Base-by-base conservation (phyloP, 2,113 vertebrate genomes). In the Leucosticte australis region DNA sequence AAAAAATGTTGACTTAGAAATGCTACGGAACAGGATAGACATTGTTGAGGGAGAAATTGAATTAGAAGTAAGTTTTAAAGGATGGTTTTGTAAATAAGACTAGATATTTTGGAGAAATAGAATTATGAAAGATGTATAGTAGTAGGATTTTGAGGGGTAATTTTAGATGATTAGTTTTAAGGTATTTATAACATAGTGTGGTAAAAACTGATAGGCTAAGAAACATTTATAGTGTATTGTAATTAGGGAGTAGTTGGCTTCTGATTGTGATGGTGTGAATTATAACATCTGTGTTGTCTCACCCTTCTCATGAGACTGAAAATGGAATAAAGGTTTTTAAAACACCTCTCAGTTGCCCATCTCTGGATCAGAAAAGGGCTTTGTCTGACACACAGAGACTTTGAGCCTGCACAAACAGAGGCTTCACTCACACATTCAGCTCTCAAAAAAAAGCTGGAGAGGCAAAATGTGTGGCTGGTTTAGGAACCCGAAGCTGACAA, bases 341-440 rank as follows among this genome's bases (percentile, higher is more conserved):
- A 59, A 37, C 10, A 1, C 5, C n/a, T 37, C n/a, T 35, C 15
- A 59, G 10, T 17, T 37, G 15, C 57, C 57, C n/a, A 59, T 35
- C n/a, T 59, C n/a, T 35, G n/a, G 22, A 14, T 35, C n/a, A 37
- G 23, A 5, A 59, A 59, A 37, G 15, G n/a, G 57, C 5, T 4
- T 26, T 8, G 8, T 26, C 23, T 1, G 0, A 59, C n/a, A 59
- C 22, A 37, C 23, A 20, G 13, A 35, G 46, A 31, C 63, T 60
- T 70, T 39, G 13, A 59, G n/a, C 17, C 37, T 0, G 0, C 26
- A 41, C 22, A 75, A 56, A 84, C 0, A 52, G 8, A 15, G 31
- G 18, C 20, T 95, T 87, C 50, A 11, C 19, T 64, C 50, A 50
- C 31, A 50, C 21, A 27, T 10, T 73, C 37, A 71, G 33, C 39